phyloP scores from a whole-genome alignment of 2,797 vertebrate species.

The Pristis pectinata region DNA sequence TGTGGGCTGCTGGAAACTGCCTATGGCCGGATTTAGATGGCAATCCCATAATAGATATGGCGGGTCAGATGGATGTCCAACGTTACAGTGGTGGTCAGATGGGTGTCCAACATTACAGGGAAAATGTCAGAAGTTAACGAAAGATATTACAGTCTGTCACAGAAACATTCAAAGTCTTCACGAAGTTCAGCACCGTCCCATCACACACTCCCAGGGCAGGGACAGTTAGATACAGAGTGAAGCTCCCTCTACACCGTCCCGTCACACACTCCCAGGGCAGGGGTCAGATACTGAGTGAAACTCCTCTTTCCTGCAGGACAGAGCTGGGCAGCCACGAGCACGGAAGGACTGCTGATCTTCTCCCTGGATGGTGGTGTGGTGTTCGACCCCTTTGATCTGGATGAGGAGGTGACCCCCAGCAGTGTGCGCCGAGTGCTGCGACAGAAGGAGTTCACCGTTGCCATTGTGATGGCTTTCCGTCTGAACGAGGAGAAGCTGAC shows the following conservation, averaged over 20 bases:
- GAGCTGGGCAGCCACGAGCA: constrained; percentile 87
- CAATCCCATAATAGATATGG: too few relatives aligned
- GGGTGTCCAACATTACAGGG: too few relatives aligned
- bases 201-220: too few relatives aligned
- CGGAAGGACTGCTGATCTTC: constrained; percentile 88
- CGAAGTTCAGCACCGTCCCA: too few relatives aligned
- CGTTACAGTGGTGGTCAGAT: too few relatives aligned
- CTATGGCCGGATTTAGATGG: not conserved
- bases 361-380: constrained; percentile 78
- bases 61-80: too few relatives aligned
- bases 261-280: too few relatives aligned
- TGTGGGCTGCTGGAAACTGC: not conserved
- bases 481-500: constrained; percentile 79
- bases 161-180: too few relatives aligned
- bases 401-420: constrained; percentile 80
- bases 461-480: constrained; percentile 81
- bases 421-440: constrained; percentile 66
- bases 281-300: not conserved
- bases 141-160: too few relatives aligned
- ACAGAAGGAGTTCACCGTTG: constrained; percentile 65
- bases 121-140: too few relatives aligned
- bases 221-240: too few relatives aligned
- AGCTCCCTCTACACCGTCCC: too few relatives aligned
- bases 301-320: constrained; percentile 60
- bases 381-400: constrained; percentile 91